These are phyloP conservation scores for Coenonympha arcania DNA, from an alignment of 2,888 invertebrate genomes.

Conservation along the genomic window DNA sequence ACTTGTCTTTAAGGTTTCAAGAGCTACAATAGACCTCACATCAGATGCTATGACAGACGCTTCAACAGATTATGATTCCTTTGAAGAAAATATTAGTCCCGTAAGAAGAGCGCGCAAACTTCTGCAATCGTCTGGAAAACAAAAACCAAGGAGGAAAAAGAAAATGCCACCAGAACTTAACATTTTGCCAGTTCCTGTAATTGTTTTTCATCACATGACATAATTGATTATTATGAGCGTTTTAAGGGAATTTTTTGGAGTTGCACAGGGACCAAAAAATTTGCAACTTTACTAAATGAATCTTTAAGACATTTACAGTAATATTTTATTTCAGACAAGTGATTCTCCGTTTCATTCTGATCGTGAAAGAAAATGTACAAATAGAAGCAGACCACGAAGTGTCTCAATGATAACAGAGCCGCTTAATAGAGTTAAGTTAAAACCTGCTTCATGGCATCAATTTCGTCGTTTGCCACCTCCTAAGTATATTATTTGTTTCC, in stretches of 20 bases:
- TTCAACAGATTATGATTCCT: conserved; percentile 76
- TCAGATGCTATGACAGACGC: conserved; percentile 80
- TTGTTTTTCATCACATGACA: no score
- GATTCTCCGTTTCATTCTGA: conserved; percentile 68
- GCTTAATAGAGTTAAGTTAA: conserved; percentile 54
- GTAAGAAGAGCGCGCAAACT: conserved; percentile 61
- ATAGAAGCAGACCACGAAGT: conserved; percentile 59
- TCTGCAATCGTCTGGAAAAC: conserved; percentile 50
- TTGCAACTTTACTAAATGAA: neutral
- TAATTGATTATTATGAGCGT: neutral
- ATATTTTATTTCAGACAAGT: conserved; percentile 50
- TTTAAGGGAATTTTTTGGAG: neutral
- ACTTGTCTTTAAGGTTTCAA: conserved; percentile 62
- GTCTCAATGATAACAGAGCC: conserved; percentile 66
- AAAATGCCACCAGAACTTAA: conserved; percentile 72
- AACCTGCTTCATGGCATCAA: conserved; percentile 70
- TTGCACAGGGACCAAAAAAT: neutral
- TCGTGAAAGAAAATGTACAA: conserved; percentile 51
- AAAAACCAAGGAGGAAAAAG: conserved; percentile 62
- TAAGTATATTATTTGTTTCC: conserved; percentile 44
- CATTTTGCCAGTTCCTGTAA: conserved; percentile 65
- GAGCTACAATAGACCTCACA: conserved; percentile 75
- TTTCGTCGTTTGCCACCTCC: conserved; percentile 63
- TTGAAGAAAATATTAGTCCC: conserved; percentile 63
- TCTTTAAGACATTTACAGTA: no score